Conservation (phyloP, 2,797 vertebrate genomes). For the Microctenopoma lineatum region DNA sequence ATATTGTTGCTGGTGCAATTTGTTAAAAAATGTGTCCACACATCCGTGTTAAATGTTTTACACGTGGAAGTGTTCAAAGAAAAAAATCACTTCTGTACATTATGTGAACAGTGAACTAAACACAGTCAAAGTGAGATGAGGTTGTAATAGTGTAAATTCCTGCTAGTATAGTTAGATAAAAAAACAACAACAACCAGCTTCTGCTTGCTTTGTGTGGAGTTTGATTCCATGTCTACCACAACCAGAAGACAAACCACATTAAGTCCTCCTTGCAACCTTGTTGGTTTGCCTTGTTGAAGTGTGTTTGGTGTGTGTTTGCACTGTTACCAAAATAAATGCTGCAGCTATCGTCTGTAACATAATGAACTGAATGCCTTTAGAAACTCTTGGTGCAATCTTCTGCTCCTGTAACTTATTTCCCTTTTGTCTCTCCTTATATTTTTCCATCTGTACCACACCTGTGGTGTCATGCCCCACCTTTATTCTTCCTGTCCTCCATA, state of each 20-base stretch:
- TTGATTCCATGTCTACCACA: constrained; percentile 65
- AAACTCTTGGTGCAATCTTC: not conserved
- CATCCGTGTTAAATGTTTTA: not conserved
- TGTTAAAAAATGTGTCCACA: constrained; percentile 4
- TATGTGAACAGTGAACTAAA: no score
- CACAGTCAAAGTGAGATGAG: not conserved
- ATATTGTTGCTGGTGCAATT: not conserved
- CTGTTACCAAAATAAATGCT: constrained; percentile 27
- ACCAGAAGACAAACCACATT: constrained; percentile 66
- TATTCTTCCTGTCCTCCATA: not conserved
- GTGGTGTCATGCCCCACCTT: not conserved
- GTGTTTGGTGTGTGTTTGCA: constrained; percentile 61
- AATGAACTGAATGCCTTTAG: constrained; percentile 26
- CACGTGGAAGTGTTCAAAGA: not conserved
- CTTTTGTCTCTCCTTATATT: constrained; percentile 11
- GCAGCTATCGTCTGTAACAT: constrained; percentile 36
- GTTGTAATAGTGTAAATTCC: not conserved
- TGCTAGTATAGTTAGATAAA: not conserved
- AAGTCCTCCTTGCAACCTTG: constrained; percentile 63
- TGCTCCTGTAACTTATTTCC: constrained; percentile 17
- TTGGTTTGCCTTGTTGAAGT: constrained; percentile 63
- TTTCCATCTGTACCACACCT: not conserved
- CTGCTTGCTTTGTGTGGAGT: constrained; percentile 78
- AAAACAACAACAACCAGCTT: constrained; percentile 48
- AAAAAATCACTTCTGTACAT: not conserved